These are phyloP conservation scores for Irena cyanogastra DNA, from an alignment of 2,113 vertebrate genomes.

Conservation along the genomic window DNA sequence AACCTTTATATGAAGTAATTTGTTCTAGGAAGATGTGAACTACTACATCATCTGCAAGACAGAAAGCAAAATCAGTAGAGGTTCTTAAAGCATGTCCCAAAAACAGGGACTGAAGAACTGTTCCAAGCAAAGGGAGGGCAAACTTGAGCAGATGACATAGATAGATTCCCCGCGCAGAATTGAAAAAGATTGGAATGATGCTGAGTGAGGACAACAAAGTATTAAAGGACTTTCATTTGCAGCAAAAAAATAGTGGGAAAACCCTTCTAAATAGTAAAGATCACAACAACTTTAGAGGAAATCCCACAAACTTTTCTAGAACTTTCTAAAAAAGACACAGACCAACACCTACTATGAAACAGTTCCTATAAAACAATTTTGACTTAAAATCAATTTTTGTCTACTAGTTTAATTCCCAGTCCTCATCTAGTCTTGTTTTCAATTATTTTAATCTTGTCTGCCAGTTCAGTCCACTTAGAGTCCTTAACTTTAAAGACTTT, in stretches of 20 bases:
- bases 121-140: neutral
- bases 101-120: neutral
- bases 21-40: neutral
- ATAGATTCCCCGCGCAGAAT: neutral
- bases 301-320: neutral
- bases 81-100: neutral
- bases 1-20: neutral
- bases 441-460: neutral
- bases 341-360: neutral
- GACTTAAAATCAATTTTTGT: neutral
- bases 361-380: neutral
- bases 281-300: neutral
- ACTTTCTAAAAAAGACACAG: neutral
- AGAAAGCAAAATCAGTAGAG: neutral
- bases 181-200: neutral
- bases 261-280: neutral
- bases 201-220: neutral
- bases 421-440: neutral
- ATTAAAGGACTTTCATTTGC: neutral
- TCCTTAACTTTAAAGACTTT: neutral
- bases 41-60: neutral
- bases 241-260: neutral
- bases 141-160: accelerated
- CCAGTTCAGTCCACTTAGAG: neutral
- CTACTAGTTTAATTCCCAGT: neutral